Evolutionary conservation across 2,113 vertebrate species (phyloP).

Genomic region (Maccullochella peelii): DNA sequence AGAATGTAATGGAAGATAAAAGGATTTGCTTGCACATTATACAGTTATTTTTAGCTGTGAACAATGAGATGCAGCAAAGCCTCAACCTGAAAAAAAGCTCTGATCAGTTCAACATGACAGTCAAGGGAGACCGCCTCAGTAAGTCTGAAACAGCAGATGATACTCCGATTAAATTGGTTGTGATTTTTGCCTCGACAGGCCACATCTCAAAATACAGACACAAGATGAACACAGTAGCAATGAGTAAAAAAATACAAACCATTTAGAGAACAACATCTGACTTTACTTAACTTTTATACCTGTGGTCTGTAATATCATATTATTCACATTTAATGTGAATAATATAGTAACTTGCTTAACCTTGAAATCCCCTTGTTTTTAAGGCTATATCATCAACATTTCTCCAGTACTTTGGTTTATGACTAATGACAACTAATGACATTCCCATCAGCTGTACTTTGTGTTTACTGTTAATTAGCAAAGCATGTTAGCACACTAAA

Average conservation of each 20-base stretch:
- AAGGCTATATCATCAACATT: not conserved
- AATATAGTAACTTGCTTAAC: not conserved
- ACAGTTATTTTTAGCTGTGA: conserved; percentile 49
- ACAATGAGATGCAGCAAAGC: conserved; percentile 46
- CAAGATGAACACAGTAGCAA: not conserved
- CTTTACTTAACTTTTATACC: not conserved
- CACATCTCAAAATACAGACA: not conserved
- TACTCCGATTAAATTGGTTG: not conserved
- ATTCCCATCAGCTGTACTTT: not conserved
- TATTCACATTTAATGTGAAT: not conserved
- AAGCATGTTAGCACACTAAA: not conserved
- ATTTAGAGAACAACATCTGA: not conserved
- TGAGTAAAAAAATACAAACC: not conserved
- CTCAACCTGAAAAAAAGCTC: conserved; percentile 2
- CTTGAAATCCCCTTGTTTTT: conserved; percentile 15
- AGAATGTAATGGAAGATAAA: conserved; percentile 43
- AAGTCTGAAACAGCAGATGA: conserved; percentile 5
- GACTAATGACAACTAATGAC: not conserved
- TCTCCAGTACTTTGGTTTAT: not conserved
- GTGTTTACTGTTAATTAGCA: not conserved
- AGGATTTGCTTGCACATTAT: conserved; percentile 34
- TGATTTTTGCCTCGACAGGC: not conserved
- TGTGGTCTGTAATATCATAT: not conserved
- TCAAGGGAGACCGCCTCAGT: conserved; percentile 6
- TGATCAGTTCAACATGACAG: conserved; percentile 25